Conservation (phyloP, 2,113 vertebrate genomes). For the Rhabdomys dilectus region DNA sequence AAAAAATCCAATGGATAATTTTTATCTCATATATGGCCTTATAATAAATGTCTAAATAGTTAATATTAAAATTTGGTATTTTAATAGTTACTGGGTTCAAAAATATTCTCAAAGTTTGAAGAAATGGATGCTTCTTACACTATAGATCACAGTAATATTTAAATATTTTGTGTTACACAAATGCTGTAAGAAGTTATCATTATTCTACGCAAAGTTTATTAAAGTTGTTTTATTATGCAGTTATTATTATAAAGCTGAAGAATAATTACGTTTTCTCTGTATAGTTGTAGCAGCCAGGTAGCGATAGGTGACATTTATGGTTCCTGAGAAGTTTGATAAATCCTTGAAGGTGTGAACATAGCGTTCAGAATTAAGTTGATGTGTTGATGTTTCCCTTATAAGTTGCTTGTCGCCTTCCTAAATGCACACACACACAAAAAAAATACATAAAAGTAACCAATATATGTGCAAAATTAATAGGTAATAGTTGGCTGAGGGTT, state of each 20-base stretch:
- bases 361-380: conserved; percentile 93
- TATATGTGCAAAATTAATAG: background rate
- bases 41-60: background rate
- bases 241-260: background rate
- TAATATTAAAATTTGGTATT: background rate
- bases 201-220: background rate
- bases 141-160: background rate
- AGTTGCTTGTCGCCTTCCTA: conserved; percentile 96
- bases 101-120: background rate
- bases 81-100: background rate
- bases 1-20: background rate
- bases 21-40: background rate
- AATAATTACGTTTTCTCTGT: conserved; percentile 94
- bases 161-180: background rate
- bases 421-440: conserved; percentile 71
- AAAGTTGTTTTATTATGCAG: background rate
- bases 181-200: background rate
- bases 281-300: conserved; percentile 95
- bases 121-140: background rate
- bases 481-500: background rate
- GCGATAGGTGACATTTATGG: conserved; percentile 96
- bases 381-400: conserved; percentile 92
- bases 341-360: conserved; percentile 95
- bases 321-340: conserved; percentile 96
- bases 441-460: conserved; percentile 51